These are phyloP conservation scores for Chlorops oryzae DNA, from an alignment of 1,140 invertebrate genomes.

Conservation along the genomic window DNA sequence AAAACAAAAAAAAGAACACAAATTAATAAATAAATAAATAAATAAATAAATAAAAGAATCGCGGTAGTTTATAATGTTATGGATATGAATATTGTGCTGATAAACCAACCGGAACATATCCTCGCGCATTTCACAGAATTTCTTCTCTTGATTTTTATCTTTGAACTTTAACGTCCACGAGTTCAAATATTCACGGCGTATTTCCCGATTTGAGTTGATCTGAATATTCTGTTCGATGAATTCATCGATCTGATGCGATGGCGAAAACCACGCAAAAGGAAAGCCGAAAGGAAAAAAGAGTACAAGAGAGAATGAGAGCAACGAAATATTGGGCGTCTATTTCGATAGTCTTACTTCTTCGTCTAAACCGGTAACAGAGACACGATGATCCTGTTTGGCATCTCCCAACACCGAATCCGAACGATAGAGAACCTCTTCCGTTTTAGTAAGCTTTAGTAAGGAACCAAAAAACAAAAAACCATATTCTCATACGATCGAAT, in stretches of 20 bases:
- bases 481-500: background rate
- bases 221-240: constrained; percentile 86
- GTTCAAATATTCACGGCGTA: constrained; percentile 81
- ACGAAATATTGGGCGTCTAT: background rate
- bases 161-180: constrained; percentile 81
- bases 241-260: constrained; percentile 70
- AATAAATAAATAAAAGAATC: background rate
- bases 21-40: background rate
- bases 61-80: background rate
- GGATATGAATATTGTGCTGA: constrained; percentile 1
- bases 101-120: constrained; percentile 74
- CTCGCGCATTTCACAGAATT: constrained; percentile 79
- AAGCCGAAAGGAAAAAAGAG: background rate
- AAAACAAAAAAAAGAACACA: background rate
- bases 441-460: constrained; percentile 31
- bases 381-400: constrained; percentile 32
- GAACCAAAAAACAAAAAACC: background rate
- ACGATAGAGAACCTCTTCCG: constrained; percentile 36
- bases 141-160: constrained; percentile 52
- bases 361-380: constrained; percentile 37
- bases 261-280: no score
- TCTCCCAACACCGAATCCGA: constrained; percentile 38
- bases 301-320: background rate
- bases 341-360: constrained; percentile 44
- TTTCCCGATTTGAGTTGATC: constrained; percentile 86